These are phyloP conservation scores for Scylla paramamosain DNA, from an alignment of 1,140 invertebrate species.

Conservation along the genomic window DNA sequence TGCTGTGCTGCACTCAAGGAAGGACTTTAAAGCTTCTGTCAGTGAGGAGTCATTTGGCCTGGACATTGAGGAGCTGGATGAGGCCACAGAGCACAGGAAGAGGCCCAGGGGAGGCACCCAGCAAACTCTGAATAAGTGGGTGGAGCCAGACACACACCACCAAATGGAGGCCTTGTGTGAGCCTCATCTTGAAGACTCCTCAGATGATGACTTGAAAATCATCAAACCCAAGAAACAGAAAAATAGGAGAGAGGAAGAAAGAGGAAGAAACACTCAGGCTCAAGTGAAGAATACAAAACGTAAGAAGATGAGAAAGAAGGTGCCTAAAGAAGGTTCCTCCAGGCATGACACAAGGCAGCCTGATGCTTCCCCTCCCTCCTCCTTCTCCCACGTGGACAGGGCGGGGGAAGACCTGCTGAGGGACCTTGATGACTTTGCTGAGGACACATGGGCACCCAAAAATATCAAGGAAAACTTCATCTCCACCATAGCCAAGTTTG, in stretches of 20 bases:
- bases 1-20: background rate
- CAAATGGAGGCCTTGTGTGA: background rate
- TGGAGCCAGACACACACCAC: background rate
- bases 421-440: slow-evolving; percentile 50
- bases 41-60: background rate
- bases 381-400: background rate
- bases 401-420: slow-evolving; percentile 36
- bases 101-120: slow-evolving; percentile 21
- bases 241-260: background rate
- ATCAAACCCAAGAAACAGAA: slow-evolving; percentile 1
- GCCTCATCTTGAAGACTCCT: background rate
- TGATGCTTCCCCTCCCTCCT: background rate
- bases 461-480: background rate
- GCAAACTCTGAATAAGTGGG: slow-evolving; percentile 12
- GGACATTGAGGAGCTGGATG: slow-evolving; percentile 45
- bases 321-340: background rate
- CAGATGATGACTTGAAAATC: background rate
- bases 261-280: background rate
- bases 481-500: background rate
- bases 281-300: background rate
- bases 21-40: background rate
- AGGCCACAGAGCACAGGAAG: background rate
- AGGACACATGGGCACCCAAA: background rate
- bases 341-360: background rate
- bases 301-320: background rate